These are phyloP conservation scores for Trissonchulus sp. DNA, from an alignment of 2,888 invertebrate genomes.

Conservation along the genomic window DNA sequence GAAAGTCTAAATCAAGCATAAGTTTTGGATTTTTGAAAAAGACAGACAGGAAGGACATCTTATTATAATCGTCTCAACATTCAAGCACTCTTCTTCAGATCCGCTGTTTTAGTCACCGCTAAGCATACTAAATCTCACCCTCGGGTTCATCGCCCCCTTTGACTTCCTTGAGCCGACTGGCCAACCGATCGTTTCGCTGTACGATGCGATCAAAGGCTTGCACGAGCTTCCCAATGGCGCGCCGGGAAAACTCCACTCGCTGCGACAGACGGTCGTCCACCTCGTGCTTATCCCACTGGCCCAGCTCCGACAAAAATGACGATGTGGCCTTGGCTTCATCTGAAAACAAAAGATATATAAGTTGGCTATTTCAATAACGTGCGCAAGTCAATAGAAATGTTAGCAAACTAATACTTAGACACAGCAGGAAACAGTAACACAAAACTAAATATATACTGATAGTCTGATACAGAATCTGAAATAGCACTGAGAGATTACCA, in stretches of 20 bases:
- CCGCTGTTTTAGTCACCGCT: no score
- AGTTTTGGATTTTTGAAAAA: no score
- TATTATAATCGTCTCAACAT: no score
- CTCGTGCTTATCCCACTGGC: conserved; percentile 96
- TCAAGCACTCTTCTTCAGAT: no score
- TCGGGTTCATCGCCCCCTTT: not conserved
- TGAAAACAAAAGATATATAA: conserved; percentile 55
- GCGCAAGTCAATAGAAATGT: not conserved
- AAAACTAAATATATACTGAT: no score
- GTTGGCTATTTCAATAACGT: conserved; percentile 32
- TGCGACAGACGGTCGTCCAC: conserved; percentile 90
- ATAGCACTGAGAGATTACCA: no score
- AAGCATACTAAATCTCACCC: no score
- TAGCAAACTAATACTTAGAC: not conserved
- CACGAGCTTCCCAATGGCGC: conserved; percentile 91
- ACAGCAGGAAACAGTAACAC: no score
- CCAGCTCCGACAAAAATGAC: conserved; percentile 85
- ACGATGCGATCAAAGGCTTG: conserved; percentile 91
- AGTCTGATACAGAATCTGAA: no score
- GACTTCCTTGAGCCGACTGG: conserved; percentile 60
- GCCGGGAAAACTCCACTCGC: conserved; percentile 66
- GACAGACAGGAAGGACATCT: no score
- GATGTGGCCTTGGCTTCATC: conserved; percentile 94
- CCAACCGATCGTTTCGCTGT: conserved; percentile 90
- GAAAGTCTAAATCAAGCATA: no score